Conservation (phyloP, 92 coral and sea anemone genomes). For the Virgularia gustaviana region DNA sequence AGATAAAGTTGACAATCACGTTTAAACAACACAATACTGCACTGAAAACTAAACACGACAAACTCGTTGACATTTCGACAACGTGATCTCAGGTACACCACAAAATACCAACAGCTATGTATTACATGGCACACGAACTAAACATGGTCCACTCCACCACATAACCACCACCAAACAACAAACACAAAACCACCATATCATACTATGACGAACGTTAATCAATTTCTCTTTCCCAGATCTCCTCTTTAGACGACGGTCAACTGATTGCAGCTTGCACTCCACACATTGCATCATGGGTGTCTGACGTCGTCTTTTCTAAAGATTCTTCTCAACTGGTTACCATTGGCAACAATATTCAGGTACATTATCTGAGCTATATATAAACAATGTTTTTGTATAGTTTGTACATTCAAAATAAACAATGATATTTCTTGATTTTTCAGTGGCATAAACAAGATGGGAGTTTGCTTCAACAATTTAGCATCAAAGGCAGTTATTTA, state of each 20-base stretch:
- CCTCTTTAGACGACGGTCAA: slow-evolving; percentile 60
- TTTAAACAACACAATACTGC: neutral
- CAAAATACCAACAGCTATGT: no score
- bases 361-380: slow-evolving; percentile 5
- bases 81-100: no score
- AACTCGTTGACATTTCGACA: neutral
- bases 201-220: no score
- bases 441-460: slow-evolving; percentile 88
- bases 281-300: slow-evolving; percentile 75
- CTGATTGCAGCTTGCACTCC: slow-evolving; percentile 57
- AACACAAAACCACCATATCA: no score
- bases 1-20: neutral
- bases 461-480: slow-evolving; percentile 74
- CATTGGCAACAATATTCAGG: slow-evolving; percentile 83
- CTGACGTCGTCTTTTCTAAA: slow-evolving; percentile 68
- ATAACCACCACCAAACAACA: no score
- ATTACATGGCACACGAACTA: no score
- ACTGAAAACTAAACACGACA: neutral
- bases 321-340: slow-evolving; percentile 72
- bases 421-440: neutral
- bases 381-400: neutral
- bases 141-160: no score
- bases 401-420: neutral
- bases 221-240: slow-evolving; percentile 61
- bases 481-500: slow-evolving; percentile 74